phyloP scores from a whole-genome alignment of 2,113 vertebrate genomes.

The Bostrychus sinensis region DNA sequence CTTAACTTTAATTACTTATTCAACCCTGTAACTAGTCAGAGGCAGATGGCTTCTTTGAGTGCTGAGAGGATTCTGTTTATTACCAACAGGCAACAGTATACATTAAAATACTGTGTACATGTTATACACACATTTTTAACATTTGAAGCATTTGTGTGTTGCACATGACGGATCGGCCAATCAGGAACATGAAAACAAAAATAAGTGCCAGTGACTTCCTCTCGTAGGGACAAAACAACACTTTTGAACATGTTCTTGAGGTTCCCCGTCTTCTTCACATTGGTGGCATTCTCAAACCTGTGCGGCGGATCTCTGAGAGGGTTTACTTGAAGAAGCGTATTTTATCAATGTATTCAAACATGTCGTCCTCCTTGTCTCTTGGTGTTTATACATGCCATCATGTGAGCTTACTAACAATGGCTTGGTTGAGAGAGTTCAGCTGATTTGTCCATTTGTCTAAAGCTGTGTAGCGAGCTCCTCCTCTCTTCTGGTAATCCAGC shows the following conservation, averaged over 20 bases:
- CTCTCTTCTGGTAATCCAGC: conserved; percentile 98
- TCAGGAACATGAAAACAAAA: conserved; percentile 65
- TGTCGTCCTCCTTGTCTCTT: conserved; percentile 64
- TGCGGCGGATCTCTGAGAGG: conserved; percentile 58
- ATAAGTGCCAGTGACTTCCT: conserved; percentile 56
- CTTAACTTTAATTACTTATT: neutral
- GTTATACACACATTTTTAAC: conserved; percentile 63
- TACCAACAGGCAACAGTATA: conserved; percentile 69
- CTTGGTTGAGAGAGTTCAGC: conserved; percentile 99
- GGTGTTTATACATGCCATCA: conserved; percentile 73
- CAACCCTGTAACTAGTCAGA: conserved; percentile 39
- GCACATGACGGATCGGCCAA: conserved; percentile 65
- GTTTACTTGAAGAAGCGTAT: conserved; percentile 62
- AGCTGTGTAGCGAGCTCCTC: conserved; percentile 95
- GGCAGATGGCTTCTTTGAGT: conserved; percentile 50
- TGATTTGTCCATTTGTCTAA: conserved; percentile 99
- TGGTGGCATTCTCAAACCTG: conserved; percentile 54
- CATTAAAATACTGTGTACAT: conserved; percentile 73
- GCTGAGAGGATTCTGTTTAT: conserved; percentile 68
- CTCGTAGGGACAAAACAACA: conserved; percentile 56
- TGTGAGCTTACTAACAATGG: conserved; percentile 99
- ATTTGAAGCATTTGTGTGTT: conserved; percentile 62
- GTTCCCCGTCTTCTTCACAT: conserved; percentile 59
- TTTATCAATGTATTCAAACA: conserved; percentile 72
- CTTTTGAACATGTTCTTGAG: conserved; percentile 51